Conservation (phyloP, 2,888 invertebrate genomes). For the Drosophila barbarae region DNA sequence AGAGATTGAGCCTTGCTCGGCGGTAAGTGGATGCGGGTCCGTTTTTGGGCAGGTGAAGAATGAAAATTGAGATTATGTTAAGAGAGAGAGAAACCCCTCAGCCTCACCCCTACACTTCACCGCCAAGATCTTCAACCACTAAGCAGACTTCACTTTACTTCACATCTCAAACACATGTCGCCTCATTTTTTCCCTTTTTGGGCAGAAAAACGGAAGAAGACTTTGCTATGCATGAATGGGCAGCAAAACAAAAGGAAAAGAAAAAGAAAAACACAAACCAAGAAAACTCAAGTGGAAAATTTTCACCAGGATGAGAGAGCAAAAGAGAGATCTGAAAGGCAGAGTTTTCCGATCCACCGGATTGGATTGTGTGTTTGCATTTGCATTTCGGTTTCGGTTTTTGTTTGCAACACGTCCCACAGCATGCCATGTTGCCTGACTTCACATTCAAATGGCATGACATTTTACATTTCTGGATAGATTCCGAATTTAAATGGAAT, state of each 20-base stretch:
- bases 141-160: constrained; percentile 9
- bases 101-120: background rate
- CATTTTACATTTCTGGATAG: constrained; percentile 52
- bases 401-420: constrained; percentile 65
- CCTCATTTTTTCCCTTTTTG: constrained; percentile 22
- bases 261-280: constrained; percentile 13
- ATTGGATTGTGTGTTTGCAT: constrained; percentile 28
- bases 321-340: constrained; percentile 11
- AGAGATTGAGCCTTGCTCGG: constrained; percentile 12
- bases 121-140: constrained; percentile 23
- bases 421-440: constrained; percentile 48
- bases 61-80: constrained; percentile 69
- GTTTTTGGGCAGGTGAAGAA: constrained; percentile 69
- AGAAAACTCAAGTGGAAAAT: constrained; percentile 68
- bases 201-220: constrained; percentile 60
- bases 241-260: constrained; percentile 14
- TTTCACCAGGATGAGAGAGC: constrained; percentile 44
- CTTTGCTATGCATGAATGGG: constrained; percentile 59
- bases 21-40: constrained; percentile 59
- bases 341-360: constrained; percentile 34
- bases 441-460: constrained; percentile 52
- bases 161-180: constrained; percentile 67
- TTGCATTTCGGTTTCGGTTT: constrained; percentile 43
- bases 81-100: constrained; percentile 22
- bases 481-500: constrained; percentile 38